These are phyloP conservation scores for Melanotus villosus DNA, from an alignment of 2,888 invertebrate genomes.

Conservation along the genomic window DNA sequence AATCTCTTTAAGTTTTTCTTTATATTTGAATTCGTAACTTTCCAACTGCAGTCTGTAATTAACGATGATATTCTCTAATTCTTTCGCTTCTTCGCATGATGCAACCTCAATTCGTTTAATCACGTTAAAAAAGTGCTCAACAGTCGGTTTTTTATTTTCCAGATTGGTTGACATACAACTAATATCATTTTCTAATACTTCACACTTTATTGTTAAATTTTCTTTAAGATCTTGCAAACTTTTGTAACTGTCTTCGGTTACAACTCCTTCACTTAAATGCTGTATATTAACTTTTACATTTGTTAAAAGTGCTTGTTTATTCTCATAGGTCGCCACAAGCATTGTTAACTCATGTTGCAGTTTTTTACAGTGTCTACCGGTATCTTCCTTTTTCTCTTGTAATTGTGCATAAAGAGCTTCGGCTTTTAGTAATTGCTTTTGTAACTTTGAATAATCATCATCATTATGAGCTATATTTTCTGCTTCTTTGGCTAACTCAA, in stretches of 20 bases:
- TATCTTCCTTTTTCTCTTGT: not conserved
- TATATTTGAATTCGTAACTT: not conserved
- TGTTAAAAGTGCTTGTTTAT: constrained; percentile 8
- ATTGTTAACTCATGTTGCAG: not conserved
- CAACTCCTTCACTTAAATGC: constrained; percentile 19
- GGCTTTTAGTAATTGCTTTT: not conserved
- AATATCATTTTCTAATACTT: not conserved
- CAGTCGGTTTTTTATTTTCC: not conserved
- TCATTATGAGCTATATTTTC: not conserved
- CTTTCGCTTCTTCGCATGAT: not conserved
- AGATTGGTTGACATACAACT: constrained; percentile 3
- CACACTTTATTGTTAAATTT: not conserved
- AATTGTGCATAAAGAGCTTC: not conserved
- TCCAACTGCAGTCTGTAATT: not conserved
- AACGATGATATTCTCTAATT: not conserved
- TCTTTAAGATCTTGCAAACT: constrained; percentile 6
- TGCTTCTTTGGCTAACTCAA: not conserved
- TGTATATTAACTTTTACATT: constrained; percentile 14
- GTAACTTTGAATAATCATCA: not conserved
- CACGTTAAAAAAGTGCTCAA: constrained; percentile 11
- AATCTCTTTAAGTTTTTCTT: not conserved
- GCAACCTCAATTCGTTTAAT: not conserved
- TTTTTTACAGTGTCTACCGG: not conserved
- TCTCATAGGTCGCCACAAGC: not conserved
- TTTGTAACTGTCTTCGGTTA: constrained; percentile 8